Evolutionary conservation across 23 tunicate species (phyloP), one percentile per base, ranked within the genome.

Genomic region (Styela plicata): DNA sequence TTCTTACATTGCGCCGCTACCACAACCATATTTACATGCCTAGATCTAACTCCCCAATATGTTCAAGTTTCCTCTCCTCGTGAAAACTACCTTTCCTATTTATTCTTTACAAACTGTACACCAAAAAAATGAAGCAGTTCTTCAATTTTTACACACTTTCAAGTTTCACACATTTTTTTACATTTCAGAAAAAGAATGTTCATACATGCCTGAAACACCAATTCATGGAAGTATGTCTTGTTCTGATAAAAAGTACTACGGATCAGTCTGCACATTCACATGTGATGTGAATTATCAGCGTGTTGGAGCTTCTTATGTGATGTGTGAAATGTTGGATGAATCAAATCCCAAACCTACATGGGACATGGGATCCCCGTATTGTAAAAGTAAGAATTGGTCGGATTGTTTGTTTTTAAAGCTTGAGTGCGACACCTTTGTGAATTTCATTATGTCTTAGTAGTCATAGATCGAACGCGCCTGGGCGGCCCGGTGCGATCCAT

Each of bases 371-470:
- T 19, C 73, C 5, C 83, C 83, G 64, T 53, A 29, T 30, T 79
- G 83, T 33, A 13, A 63, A 79, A 63, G 83, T 63, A 79, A 44
- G 57, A 44, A 44, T 13, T 44, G 13, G n/a, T n/a, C n/a, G n/a
- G n/a, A n/a, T n/a, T n/a, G n/a, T n/a, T n/a, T n/a, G n/a, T n/a
- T n/a, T n/a, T n/a, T n/a, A n/a, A n/a, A n/a, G n/a, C n/a, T n/a
- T n/a, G n/a, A n/a, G n/a, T n/a, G n/a, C n/a, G n/a, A n/a, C n/a
- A n/a, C n/a, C n/a, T n/a, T n/a, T n/a, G n/a, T n/a, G n/a, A n/a
- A n/a, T n/a, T n/a, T n/a, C n/a, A 18, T n/a, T n/a, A n/a, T 68
- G 24, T 68, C 16, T 13, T 23, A 31, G 73, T 13, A 68, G n/a
- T 16, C 73, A 68, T 29, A 23, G 73, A 23, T 13, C 31, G 16